Conservation (phyloP, 2,888 invertebrate genomes). For the Stegana nigrithorax region DNA sequence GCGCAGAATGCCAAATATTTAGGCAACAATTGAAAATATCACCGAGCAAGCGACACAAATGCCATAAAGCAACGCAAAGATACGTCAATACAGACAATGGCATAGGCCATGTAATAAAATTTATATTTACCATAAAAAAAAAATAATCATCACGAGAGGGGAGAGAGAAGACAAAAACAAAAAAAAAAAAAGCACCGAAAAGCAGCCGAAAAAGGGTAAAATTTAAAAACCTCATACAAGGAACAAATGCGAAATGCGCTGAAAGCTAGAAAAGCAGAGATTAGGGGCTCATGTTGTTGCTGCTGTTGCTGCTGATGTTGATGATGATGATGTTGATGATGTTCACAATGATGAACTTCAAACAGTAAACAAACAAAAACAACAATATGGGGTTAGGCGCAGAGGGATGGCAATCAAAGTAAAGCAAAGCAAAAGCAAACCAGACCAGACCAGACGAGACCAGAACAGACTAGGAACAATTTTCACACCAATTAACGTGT, state of each 20-base stretch:
- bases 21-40: slow-evolving; percentile 9
- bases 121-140: slow-evolving; percentile 14
- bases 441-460: too few relatives aligned
- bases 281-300: slow-evolving; percentile 5
- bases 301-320: too few relatives aligned
- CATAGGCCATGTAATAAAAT: slow-evolving; percentile 1
- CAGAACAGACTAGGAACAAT: too few relatives aligned
- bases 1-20: slow-evolving; percentile 12
- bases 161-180: too few relatives aligned
- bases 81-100: slow-evolving; percentile 2
- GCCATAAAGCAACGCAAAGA: background rate
- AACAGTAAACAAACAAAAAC: background rate
- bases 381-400: background rate
- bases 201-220: background rate
- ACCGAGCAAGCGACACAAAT: background rate
- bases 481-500: slow-evolving; percentile 43
- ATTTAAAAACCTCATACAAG: slow-evolving; percentile 2
- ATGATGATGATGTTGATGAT: too few relatives aligned
- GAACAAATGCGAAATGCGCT: too few relatives aligned
- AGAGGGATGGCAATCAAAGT: too few relatives aligned
- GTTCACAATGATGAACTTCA: slow-evolving; percentile 11
- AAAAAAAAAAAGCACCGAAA: too few relatives aligned
- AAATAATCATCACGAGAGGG: too few relatives aligned
- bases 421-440: too few relatives aligned
- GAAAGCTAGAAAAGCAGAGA: slow-evolving; percentile 11